Conservation (phyloP, 2,797 vertebrate species). For the Monodelphis domestica region DNA sequence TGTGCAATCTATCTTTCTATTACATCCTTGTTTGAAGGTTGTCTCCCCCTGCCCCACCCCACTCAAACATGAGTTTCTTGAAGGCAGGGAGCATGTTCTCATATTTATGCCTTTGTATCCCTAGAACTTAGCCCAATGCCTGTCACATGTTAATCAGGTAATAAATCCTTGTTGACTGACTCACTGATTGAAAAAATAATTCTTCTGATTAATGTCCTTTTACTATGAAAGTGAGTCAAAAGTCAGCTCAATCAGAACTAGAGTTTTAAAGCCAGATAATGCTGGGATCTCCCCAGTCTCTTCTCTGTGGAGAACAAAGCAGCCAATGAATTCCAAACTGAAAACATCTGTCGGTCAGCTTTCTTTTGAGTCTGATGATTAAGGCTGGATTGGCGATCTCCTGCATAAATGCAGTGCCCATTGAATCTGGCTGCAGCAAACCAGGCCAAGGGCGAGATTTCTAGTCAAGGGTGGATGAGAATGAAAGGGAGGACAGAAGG, state of each 20-base stretch:
- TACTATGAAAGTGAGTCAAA: conserved; percentile 39
- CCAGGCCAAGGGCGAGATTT: conserved; percentile 55
- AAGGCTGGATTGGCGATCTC: conserved; percentile 68
- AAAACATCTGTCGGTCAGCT: conserved; percentile 75
- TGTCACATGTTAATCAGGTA: neutral
- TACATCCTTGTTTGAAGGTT: neutral
- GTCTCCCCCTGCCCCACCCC: too few species aligned
- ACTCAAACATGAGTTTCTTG: neutral
- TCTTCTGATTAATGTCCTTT: conserved; percentile 39
- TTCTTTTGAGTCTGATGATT: conserved; percentile 76
- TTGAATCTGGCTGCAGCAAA: conserved; percentile 64
- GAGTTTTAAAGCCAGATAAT: conserved; percentile 53
- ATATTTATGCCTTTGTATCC: neutral
- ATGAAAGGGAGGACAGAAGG: neutral
- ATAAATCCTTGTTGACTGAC: neutral
- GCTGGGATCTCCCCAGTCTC: conserved; percentile 63
- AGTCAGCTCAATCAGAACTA: conserved; percentile 60
- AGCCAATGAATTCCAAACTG: conserved; percentile 76
- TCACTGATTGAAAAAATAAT: neutral
- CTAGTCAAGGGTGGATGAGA: conserved; percentile 9
- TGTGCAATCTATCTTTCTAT: neutral
- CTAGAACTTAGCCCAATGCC: neutral
- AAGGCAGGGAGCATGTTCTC: too few species aligned
- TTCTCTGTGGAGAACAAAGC: conserved; percentile 74
- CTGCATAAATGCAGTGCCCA: conserved; percentile 64